Evolutionary conservation across 2,888 invertebrate genomes (phyloP).

Genomic region (Drosophila pullipes): DNA sequence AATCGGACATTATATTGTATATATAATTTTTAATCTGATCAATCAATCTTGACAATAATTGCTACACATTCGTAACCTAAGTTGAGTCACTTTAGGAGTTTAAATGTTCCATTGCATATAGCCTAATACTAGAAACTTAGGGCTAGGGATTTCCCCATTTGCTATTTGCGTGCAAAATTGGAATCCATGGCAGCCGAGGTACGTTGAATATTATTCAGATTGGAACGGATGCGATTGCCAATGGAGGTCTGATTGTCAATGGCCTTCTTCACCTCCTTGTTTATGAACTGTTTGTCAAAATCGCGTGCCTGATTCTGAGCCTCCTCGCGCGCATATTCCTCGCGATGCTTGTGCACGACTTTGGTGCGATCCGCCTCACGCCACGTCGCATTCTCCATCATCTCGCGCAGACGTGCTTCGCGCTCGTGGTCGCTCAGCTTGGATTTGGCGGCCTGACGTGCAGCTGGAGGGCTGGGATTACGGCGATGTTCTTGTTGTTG

Average conservation of each 20-base stretch:
- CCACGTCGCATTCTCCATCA: slow-evolving; percentile 92
- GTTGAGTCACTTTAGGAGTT: not conserved
- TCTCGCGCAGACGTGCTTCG: slow-evolving; percentile 90
- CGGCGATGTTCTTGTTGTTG: not conserved
- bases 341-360: slow-evolving; percentile 88
- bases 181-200: slow-evolving; percentile 92
- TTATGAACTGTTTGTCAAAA: slow-evolving; percentile 87
- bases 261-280: slow-evolving; percentile 84
- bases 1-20: not conserved
- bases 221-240: slow-evolving; percentile 94
- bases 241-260: slow-evolving; percentile 89
- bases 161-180: slow-evolving; percentile 91
- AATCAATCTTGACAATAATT: not conserved
- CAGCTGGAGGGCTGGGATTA: slow-evolving; percentile 18
- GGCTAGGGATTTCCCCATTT: not conserved
- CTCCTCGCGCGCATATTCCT: slow-evolving; percentile 87
- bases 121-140: slow-evolving; percentile 9
- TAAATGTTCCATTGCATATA: not conserved
- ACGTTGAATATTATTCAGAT: slow-evolving; percentile 95
- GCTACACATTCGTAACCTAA: not conserved
- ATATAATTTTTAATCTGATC: not conserved
- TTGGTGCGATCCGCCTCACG: slow-evolving; percentile 89
- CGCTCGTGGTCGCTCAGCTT: slow-evolving; percentile 88
- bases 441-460: slow-evolving; percentile 30
- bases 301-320: slow-evolving; percentile 85